Evolutionary conservation across 1,140 invertebrate species (phyloP), one percentile per base, ranked within the genome.

Genomic region (Anthonomus grandis): DNA sequence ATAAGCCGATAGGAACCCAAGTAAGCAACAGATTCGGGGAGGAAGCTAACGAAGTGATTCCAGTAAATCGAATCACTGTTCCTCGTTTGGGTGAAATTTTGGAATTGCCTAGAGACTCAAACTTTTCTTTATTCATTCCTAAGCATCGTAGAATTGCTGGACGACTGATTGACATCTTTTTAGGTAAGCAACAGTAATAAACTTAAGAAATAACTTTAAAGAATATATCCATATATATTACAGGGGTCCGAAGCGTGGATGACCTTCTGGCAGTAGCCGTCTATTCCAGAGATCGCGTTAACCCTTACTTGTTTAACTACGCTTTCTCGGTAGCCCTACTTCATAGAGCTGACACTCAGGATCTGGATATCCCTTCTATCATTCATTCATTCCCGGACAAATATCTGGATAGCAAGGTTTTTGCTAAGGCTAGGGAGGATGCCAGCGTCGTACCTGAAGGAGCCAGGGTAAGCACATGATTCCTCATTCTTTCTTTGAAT

Each of bases 251-350:
- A 55, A 81, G 81, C 2, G 72, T 85, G 17, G 84, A 89, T 0
- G 87, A 90, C 48, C 79, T 91, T 24, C 68, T 83, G 53, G 86
- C 87, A 0, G 73, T 86, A 8, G 80, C 83, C 6, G 81, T 85
- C 2, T 90, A 85, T 65, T 84, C 83, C 55, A 82, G 86, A 31
- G 83, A 90, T 67, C 81, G 85, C 17, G 71, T 90, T 24, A 90
- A 90, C 70, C 84, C 87, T 0, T 84, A 86, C 65, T 72, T 91
- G 74, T 90, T 89, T 75, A 85, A 88, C 70, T 90, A 91, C 67
- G 83, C 83, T 5, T 73, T 85, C 2, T 87, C 86, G 0, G 87
- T 90, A 17, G 86, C 86, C 0, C 75, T 90, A 21, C 65, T 90
- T 36, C 86, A 90, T 77, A 83, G 87, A 19, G 75, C 79, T 0